A percentile compares a stretch with the other conserved stretches of the same genome.
Conservation (phyloP, 2,888 invertebrate species). For the Synergus umbraculus region DNA sequence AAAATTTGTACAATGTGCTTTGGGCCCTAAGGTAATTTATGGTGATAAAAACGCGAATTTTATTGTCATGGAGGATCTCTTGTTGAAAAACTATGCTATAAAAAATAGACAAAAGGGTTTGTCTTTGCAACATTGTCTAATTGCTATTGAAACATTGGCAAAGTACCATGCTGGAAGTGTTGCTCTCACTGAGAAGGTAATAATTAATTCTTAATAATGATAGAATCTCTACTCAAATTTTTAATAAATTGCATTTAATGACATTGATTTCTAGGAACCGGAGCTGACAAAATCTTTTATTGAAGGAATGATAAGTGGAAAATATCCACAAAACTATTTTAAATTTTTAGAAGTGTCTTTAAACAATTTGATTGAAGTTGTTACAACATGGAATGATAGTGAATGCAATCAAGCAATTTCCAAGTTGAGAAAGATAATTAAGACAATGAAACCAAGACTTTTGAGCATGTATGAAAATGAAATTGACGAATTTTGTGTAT, state of each 20-base stretch:
- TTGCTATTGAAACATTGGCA: conserved; percentile 58
- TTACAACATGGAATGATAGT: conserved; percentile 54
- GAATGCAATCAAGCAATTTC: conserved; percentile 42
- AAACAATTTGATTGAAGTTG: conserved; percentile 25
- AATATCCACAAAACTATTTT: conserved; percentile 49
- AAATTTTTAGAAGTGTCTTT: conserved; percentile 42
- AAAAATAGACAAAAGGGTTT: conserved; percentile 60
- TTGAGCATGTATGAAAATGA: conserved; percentile 50
- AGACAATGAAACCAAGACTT: conserved; percentile 30
- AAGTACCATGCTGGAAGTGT: conserved; percentile 63
- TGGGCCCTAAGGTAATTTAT: conserved; percentile 3
- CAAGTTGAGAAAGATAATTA: conserved; percentile 51
- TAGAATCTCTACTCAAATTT: background rate
- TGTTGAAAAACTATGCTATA: conserved; percentile 49
- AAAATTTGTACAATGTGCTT: conserved; percentile 9
- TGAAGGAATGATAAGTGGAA: conserved; percentile 53
- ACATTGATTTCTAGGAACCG: conserved; percentile 54
- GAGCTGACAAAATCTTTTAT: conserved; percentile 49
- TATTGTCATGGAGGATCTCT: conserved; percentile 60
- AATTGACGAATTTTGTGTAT: conserved; percentile 60
- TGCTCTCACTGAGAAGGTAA: conserved; percentile 58
- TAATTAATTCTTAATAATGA: background rate
- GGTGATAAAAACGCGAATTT: conserved; percentile 25
- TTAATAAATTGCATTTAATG: background rate
- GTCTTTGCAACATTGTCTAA: conserved; percentile 51